These are phyloP conservation scores for Xyrichtys novacula DNA, from an alignment of 2,797 vertebrate species.

Conservation along the genomic window DNA sequence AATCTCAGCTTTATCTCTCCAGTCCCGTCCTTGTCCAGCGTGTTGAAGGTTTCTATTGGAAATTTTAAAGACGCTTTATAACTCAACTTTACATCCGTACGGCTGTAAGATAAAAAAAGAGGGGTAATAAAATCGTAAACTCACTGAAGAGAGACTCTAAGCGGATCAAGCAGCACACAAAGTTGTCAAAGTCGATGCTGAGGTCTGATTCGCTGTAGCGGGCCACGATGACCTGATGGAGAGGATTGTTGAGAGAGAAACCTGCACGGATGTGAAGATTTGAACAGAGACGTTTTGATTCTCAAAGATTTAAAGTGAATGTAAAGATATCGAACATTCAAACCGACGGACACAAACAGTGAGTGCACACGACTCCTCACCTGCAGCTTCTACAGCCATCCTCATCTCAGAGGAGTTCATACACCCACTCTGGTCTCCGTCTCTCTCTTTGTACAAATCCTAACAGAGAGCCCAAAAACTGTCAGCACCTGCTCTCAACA, in stretches of 20 bases:
- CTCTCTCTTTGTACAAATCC: constrained; percentile 76
- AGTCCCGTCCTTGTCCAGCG: constrained; percentile 55
- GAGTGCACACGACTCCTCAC: no score
- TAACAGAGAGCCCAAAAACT: constrained; percentile 40
- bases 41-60: constrained; percentile 70
- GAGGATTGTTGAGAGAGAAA: constrained; percentile 86
- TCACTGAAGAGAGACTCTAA: constrained; percentile 91
- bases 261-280: constrained; percentile 74
- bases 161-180: constrained; percentile 87
- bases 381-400: constrained; percentile 74
- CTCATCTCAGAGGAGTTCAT: constrained; percentile 82
- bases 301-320: no score
- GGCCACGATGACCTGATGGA: constrained; percentile 89
- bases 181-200: constrained; percentile 90
- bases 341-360: no score
- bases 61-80: constrained; percentile 5
- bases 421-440: constrained; percentile 76
- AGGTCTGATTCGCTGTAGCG: constrained; percentile 87
- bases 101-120: not conserved
- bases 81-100: not conserved
- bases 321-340: no score
- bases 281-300: no score
- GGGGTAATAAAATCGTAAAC: constrained; percentile 10
- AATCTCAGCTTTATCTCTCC: constrained; percentile 66
- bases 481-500: not conserved